Base-by-base conservation (phyloP, 2,888 invertebrate species). In the Orthosia gracilis region DNA sequence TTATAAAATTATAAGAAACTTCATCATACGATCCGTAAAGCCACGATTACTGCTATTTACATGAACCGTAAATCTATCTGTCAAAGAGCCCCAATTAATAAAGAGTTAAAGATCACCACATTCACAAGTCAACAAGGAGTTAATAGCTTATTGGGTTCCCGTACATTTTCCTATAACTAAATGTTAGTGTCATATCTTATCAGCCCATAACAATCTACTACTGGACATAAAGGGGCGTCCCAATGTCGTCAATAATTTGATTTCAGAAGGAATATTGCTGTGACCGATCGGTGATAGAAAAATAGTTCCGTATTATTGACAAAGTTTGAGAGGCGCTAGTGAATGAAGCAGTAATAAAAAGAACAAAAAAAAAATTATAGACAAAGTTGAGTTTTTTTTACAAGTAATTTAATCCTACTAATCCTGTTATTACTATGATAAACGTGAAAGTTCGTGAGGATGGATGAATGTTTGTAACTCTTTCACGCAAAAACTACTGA, bases 131-230 rank as follows among this genome's bases (percentile, higher is more conserved):
- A 55, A 64, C 64, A 55, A 79, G 55, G 23, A 76, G 55, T 78
- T 76, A 50, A 76, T 64, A 18, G 40, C 73, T 54, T 55, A 76
- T 79, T 76, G 54, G 61, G 15, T 26, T 55, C 26, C 64, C n/a
- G 15, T 23, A 71, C 31, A 72, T 72, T 21, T 59, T 26, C 45
- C 26, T 49, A 59, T 62, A 78, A 54, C 63, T 50, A 72, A 54
- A 76, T 49, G 21, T 54, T 70, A 47, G 54, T 54, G 59, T 21
- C 57, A 58, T 63, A 79, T 64, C 80, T 59, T 76, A 79, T 76
- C 73, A 64, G 45, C 4, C 3, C 49, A 52, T 76, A 73, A 79
- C 76, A 50, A 76, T 76, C 79, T 76, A 64, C 40, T 66, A 23
- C 59, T 50, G 52, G 26, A 61, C 26, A 73, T 79, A 79, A 73